Percentiles rank a stretch among this genome's conserved stretches.
These are phyloP conservation scores for Monopis laevigella DNA, from an alignment of 2,888 invertebrate genomes.

Conservation along the genomic window DNA sequence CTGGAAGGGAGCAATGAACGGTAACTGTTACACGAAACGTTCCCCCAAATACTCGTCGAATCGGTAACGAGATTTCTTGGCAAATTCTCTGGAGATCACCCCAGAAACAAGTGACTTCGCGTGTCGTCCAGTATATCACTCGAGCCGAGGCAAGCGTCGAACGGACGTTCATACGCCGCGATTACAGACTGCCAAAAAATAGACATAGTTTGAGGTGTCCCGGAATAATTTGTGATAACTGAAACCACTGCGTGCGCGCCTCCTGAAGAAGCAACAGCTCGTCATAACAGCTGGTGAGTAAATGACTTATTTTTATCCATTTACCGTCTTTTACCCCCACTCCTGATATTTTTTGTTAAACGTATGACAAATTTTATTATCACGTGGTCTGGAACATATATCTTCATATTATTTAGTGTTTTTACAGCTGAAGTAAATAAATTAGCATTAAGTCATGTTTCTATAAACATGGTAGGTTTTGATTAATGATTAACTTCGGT, in stretches of 20 bases:
- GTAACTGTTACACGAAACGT: conserved; percentile 1
- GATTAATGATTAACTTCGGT: too few species aligned
- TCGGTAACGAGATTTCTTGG: conserved; percentile 26
- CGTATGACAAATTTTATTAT: too few species aligned
- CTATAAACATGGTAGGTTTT: too few species aligned
- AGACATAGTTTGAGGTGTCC: conserved; percentile 48
- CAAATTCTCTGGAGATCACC: conserved; percentile 27
- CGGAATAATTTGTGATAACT: conserved; percentile 52
- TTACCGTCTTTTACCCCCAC: conserved; percentile 6
- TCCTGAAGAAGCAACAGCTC: conserved; percentile 32
- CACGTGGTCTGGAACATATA: conserved; percentile 4
- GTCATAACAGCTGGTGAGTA: conserved; percentile 52
- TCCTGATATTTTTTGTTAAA: background rate
- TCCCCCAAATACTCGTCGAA: conserved; percentile 5
- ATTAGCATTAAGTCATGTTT: too few species aligned
- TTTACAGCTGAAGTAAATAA: too few species aligned
- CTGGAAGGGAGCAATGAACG: conserved; percentile 3
- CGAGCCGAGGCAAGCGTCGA: conserved; percentile 38
- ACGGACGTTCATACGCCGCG: conserved; percentile 40
- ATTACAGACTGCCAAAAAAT: too few species aligned
- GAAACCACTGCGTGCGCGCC: conserved; percentile 41
- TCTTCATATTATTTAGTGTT: too few species aligned
- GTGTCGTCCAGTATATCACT: conserved; percentile 48
- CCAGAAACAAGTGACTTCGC: conserved; percentile 46
- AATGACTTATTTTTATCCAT: background rate